Conservation (phyloP, 1,140 invertebrate species). For the Pteromalus puparum region DNA sequence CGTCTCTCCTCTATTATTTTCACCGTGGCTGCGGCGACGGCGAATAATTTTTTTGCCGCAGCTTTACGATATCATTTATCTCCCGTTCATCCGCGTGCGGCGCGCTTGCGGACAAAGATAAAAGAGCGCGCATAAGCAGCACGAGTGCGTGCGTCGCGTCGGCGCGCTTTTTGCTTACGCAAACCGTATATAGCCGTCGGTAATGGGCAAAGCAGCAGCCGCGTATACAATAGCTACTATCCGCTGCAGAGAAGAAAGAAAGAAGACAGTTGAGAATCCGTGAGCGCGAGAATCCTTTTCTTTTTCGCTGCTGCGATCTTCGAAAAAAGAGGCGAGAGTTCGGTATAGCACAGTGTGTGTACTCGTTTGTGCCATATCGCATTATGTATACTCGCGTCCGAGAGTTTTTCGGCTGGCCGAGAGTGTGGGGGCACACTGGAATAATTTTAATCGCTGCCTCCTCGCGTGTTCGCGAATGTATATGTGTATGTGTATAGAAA, state of each 20-base stretch:
- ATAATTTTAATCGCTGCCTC: slow-evolving; percentile 26
- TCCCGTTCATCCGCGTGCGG: not conserved
- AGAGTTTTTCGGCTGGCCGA: not conserved
- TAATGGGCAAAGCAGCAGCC: not conserved
- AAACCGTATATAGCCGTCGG: not conserved
- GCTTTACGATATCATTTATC: slow-evolving; percentile 26
- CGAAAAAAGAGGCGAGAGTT: not conserved
- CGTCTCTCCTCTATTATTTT: slow-evolving; percentile 23
- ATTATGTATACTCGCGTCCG: not conserved
- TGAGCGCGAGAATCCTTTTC: not conserved
- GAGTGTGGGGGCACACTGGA: not conserved
- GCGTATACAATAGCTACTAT: not conserved
- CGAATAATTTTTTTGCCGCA: not conserved
- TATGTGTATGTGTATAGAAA: not conserved
- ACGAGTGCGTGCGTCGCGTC: not conserved
- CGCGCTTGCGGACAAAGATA: not conserved
- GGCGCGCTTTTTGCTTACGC: not conserved
- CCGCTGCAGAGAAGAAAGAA: not conserved
- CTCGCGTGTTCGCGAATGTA: slow-evolving; percentile 27
- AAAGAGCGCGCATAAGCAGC: not conserved
- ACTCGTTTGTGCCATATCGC: not conserved
- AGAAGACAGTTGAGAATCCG: not conserved
- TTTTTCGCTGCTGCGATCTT: no score
- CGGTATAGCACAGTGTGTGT: not conserved
- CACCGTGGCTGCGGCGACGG: no score